Evolutionary conservation across 2,888 invertebrate species (phyloP).

Genomic region (Caenorhabditis drosophilae): DNA sequence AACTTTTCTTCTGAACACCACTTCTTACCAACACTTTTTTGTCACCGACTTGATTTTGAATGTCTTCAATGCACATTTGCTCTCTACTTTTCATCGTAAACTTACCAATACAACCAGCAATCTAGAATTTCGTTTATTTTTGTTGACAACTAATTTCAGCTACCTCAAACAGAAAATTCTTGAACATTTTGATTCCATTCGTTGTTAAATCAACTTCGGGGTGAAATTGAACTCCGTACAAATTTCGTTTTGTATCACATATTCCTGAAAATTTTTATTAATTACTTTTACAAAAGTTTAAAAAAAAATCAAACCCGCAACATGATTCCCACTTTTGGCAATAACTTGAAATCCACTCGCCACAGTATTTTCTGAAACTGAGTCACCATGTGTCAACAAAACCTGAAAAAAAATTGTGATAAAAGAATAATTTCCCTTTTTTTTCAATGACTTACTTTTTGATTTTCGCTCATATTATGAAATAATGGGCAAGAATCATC

Average conservation of each 20-base stretch:
- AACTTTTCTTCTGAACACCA: not conserved
- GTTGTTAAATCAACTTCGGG: conserved; percentile 93
- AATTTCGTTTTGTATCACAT: conserved; percentile 84
- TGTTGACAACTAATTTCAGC: not conserved
- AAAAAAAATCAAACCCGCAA: conserved; percentile 70
- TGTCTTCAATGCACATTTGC: conserved; percentile 87
- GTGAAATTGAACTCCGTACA: conserved; percentile 97
- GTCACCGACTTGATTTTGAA: conserved; percentile 83
- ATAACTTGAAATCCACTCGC: conserved; percentile 87
- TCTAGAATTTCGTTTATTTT: conserved; percentile 70
- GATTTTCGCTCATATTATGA: too few relatives aligned
- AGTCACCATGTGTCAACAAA: conserved; percentile 94
- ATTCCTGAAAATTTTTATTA: conserved; percentile 79
- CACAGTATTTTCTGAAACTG: conserved; percentile 80
- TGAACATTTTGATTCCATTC: conserved; percentile 75
- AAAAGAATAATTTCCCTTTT: too few relatives aligned
- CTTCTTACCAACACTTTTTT: conserved; percentile 87
- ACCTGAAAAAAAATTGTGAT: conserved; percentile 75
- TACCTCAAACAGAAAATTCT: conserved; percentile 79
- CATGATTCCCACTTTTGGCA: conserved; percentile 74
- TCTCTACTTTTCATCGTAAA: conserved; percentile 89
- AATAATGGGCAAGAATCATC: conserved; percentile 88
- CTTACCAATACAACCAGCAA: conserved; percentile 78
- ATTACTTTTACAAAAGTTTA: too few relatives aligned
- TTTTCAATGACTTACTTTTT: too few relatives aligned